These are phyloP conservation scores for Nixonia krombeini DNA, from an alignment of 1,140 invertebrate species.

Conservation along the genomic window DNA sequence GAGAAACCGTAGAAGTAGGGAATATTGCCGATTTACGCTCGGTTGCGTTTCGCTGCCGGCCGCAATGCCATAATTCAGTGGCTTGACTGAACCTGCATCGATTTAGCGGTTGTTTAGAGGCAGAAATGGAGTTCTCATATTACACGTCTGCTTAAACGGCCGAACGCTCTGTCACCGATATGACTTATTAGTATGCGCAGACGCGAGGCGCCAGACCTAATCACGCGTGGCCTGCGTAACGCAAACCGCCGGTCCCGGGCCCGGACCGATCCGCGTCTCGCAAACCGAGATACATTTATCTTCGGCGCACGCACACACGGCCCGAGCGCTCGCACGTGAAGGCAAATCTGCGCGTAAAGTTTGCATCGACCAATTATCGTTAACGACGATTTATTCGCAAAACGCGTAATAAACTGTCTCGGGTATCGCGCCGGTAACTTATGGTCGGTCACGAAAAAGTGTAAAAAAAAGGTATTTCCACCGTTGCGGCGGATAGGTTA, in stretches of 20 bases:
- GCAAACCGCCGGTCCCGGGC: conserved; percentile 36
- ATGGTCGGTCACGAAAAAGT: conserved; percentile 11
- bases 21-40: conserved; percentile 19
- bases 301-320: conserved; percentile 22
- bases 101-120: conserved; percentile 40
- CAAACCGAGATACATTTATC: conserved; percentile 40
- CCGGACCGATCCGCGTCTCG: conserved; percentile 24
- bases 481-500: not conserved
- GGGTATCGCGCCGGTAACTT: conserved; percentile 10
- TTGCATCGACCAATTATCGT: conserved; percentile 40
- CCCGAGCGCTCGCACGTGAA: not conserved
- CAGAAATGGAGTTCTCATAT: conserved; percentile 43
- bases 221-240: conserved; percentile 38
- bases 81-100: conserved; percentile 38
- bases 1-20: too few species aligned
- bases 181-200: conserved; percentile 47
- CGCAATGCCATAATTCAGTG: conserved; percentile 23
- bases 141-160: conserved; percentile 35
- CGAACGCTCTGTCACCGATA: conserved; percentile 43
- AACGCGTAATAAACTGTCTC: conserved; percentile 19
- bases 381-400: conserved; percentile 33
- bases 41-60: not conserved
- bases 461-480: conserved; percentile 7
- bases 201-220: conserved; percentile 50
- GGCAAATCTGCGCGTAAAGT: conserved; percentile 29